Percentiles rank a stretch among this genome's conserved stretches.
These are phyloP conservation scores for Halyomorpha halys DNA, from an alignment of 1,140 invertebrate genomes.

Conservation along the genomic window DNA sequence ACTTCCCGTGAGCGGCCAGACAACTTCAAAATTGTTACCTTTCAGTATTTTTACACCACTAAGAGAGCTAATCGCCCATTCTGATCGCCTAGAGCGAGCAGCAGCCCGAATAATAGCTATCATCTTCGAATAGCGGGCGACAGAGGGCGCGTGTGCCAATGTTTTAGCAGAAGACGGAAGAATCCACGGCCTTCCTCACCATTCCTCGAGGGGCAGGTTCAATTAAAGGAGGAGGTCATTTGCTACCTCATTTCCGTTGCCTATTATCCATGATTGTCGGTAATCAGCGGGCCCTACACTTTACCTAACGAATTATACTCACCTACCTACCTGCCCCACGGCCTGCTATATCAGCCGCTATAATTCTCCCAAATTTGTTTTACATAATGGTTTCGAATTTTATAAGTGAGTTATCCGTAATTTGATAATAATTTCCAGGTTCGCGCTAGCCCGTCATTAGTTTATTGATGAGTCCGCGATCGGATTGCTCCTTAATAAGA, in stretches of 20 bases:
- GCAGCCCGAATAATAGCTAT: too few species aligned
- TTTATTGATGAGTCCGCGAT: neutral
- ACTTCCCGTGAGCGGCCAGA: too few species aligned
- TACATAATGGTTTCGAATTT: conserved; percentile 28
- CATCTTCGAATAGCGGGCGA: too few species aligned
- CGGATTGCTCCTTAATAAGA: neutral
- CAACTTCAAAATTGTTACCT: too few species aligned
- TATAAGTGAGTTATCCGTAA: conserved; percentile 28
- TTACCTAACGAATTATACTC: conserved; percentile 25
- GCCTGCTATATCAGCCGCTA: neutral
- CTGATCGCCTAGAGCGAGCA: too few species aligned
- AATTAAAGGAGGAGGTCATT: conserved; percentile 17
- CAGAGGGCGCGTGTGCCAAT: too few species aligned
- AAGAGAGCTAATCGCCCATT: too few species aligned
- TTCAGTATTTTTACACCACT: too few species aligned
- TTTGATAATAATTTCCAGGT: conserved; percentile 25
- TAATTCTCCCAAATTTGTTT: conserved; percentile 26
- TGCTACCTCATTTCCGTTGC: conserved; percentile 25
- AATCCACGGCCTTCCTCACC: neutral
- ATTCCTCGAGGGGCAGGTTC: neutral
- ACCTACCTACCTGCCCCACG: neutral
- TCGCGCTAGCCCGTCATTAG: conserved; percentile 15
- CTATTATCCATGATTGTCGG: conserved; percentile 23
- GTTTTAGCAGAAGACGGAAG: too few species aligned
- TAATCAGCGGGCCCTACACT: conserved; percentile 21